These are phyloP conservation scores for Colinus virginianus DNA, from an alignment of 2,113 vertebrate genomes.

Conservation along the genomic window DNA sequence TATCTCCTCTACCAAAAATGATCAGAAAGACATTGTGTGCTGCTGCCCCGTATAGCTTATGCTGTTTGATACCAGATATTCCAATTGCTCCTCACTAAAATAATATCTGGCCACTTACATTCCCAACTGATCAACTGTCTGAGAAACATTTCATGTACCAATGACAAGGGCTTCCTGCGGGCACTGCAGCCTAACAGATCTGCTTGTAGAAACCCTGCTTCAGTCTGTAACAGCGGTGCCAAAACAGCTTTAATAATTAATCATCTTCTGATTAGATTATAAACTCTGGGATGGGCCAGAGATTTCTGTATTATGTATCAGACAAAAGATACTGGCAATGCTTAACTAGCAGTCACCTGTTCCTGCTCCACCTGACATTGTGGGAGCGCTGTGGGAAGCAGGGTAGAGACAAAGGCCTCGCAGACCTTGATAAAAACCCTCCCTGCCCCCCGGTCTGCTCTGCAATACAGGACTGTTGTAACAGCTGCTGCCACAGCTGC, in stretches of 20 bases:
- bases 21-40: neutral
- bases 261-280: slow-evolving; percentile 27
- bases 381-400: slow-evolving; percentile 15
- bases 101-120: neutral
- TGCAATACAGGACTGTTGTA: slow-evolving; percentile 25
- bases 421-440: slow-evolving; percentile 35
- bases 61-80: neutral
- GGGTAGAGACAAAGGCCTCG: slow-evolving; percentile 25
- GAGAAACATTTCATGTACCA: neutral
- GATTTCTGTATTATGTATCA: slow-evolving; percentile 24
- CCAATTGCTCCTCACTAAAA: slow-evolving; percentile 1
- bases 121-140: neutral
- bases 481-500: slow-evolving; percentile 41
- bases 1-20: fast-evolving
- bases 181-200: neutral
- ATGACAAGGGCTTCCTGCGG: neutral
- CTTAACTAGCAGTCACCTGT: slow-evolving; percentile 50
- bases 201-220: neutral
- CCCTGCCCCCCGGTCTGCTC: neutral
- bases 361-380: slow-evolving; percentile 54
- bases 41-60: neutral
- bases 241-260: slow-evolving; percentile 53
- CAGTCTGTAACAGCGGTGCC: neutral
- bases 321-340: slow-evolving; percentile 54
- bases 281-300: neutral